Percentiles rank a stretch among this genome's conserved stretches.
These are phyloP conservation scores for Nothoprocta pentlandii DNA, from an alignment of 2,113 vertebrate species.

Conservation along the genomic window DNA sequence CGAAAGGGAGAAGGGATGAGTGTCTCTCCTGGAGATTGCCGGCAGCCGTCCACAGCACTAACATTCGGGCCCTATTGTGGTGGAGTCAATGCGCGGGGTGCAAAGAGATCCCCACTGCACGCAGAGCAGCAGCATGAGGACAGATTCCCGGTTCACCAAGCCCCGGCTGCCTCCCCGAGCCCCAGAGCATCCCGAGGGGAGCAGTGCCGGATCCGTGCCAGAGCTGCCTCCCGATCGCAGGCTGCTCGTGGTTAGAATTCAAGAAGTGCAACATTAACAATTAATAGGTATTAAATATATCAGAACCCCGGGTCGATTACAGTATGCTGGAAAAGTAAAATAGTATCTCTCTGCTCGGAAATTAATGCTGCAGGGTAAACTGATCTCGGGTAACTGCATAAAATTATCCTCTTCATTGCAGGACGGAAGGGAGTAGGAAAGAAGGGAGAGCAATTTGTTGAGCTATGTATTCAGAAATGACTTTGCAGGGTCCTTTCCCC, in stretches of 20 bases:
- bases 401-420: slow-evolving; percentile 35
- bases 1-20: background rate
- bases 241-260: slow-evolving; percentile 61
- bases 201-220: slow-evolving; percentile 68
- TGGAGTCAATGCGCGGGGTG: background rate
- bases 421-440: background rate
- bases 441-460: background rate
- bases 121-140: slow-evolving; percentile 56
- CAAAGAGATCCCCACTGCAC: slow-evolving; percentile 45
- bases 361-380: slow-evolving; percentile 36
- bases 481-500: background rate
- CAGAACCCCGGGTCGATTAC: slow-evolving; percentile 66
- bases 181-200: slow-evolving; percentile 68
- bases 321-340: slow-evolving; percentile 56
- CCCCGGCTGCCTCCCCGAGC: slow-evolving; percentile 63
- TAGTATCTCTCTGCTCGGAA: slow-evolving; percentile 27
- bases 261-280: slow-evolving; percentile 77
- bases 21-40: slow-evolving; percentile 48
- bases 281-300: slow-evolving; percentile 71
- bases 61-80: background rate
- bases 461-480: background rate
- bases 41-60: slow-evolving; percentile 60
- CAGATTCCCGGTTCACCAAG: slow-evolving; percentile 58
- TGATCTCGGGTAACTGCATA: slow-evolving; percentile 29
- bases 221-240: slow-evolving; percentile 47